A percentile compares a stretch with the other conserved stretches of the same genome.
These are phyloP conservation scores for Uromys caudimaculatus DNA, from an alignment of 2,797 vertebrate genomes.

Conservation along the genomic window DNA sequence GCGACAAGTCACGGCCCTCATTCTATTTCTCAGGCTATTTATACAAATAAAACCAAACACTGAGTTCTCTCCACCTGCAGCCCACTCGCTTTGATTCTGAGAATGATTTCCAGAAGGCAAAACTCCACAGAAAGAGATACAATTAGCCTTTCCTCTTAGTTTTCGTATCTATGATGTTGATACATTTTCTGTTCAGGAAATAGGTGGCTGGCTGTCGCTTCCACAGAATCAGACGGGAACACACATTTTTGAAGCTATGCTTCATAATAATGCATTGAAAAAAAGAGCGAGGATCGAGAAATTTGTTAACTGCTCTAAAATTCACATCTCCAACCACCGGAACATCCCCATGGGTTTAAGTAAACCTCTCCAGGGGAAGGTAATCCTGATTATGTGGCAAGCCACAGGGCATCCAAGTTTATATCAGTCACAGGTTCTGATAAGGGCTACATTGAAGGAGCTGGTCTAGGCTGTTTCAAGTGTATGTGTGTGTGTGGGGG, in stretches of 20 bases:
- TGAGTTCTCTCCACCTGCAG: slow-evolving; percentile 20
- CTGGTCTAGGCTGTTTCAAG: slow-evolving; percentile 81
- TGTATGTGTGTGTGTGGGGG: neutral
- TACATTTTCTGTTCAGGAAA: neutral
- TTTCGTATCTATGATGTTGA: slow-evolving; percentile 37
- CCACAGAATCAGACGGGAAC: neutral
- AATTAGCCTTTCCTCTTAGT: neutral
- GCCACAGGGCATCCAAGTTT: neutral
- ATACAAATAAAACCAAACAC: neutral
- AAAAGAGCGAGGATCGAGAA: neutral
- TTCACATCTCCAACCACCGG: slow-evolving; percentile 48
- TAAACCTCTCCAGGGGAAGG: slow-evolving; percentile 54
- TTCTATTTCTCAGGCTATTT: slow-evolving; percentile 44
- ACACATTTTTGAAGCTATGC: neutral
- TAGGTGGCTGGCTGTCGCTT: neutral
- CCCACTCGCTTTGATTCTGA: neutral
- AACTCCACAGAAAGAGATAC: neutral
- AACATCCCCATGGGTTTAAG: neutral
- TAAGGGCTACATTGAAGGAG: slow-evolving; percentile 62
- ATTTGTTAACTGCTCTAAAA: slow-evolving; percentile 69
- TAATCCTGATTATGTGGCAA: slow-evolving; percentile 19
- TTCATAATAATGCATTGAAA: neutral
- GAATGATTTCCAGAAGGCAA: neutral
- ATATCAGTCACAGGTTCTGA: slow-evolving; percentile 51
- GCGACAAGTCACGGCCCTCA: neutral